Evolutionary conservation across 2,113 vertebrate genomes (phyloP), one percentile per base, ranked within the genome.

Genomic region (Peromyscus leucopus): DNA sequence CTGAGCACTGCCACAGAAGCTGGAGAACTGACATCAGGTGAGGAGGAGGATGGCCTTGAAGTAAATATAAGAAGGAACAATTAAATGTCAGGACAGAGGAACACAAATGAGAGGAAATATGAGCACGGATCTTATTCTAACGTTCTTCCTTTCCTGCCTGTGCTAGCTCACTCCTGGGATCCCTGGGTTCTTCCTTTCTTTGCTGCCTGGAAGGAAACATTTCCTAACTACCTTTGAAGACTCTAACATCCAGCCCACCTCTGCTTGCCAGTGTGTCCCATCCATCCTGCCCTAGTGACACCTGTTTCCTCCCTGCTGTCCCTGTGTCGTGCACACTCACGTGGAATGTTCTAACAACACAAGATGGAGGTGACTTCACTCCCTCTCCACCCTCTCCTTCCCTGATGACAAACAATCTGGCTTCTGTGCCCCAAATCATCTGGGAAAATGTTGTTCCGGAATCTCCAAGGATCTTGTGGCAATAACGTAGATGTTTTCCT

Each of bases 351-450:
- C 3, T 80, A 71, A 67, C 76, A 83, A 82, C 12, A 63, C 33
- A 36, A 93, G 83, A 78, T 17, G 19, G 0, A 89, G 10, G 57
- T 80, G 94, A 72, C 63, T 67, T 75, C 86, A 33, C 59, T 93
- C 65, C 59, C 69, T 36, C 72, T 24, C 95, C 59, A 78, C 36
- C 76, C 55, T 84, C 63, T 87, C 31, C 94, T 85, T 92, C 46
- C 76, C 59, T 65, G 46, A 7, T 59, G 57, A 88, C 36, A 88
- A 28, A 71, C 1, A 10, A 33, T 17, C 55, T 94, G 39, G 55
- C n/a, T 95, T 90, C 71, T 55, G 76, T 28, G 65, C 65, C 89
- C 91, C 51, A 36, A 31, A 57, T 13, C 80, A 28, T 71, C 61
- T 51, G 51, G 36, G 86, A 96, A 55, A 67, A 33, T 55, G 59